Conservation (phyloP, 2,888 invertebrate species). For the Encarsia formosa region DNA sequence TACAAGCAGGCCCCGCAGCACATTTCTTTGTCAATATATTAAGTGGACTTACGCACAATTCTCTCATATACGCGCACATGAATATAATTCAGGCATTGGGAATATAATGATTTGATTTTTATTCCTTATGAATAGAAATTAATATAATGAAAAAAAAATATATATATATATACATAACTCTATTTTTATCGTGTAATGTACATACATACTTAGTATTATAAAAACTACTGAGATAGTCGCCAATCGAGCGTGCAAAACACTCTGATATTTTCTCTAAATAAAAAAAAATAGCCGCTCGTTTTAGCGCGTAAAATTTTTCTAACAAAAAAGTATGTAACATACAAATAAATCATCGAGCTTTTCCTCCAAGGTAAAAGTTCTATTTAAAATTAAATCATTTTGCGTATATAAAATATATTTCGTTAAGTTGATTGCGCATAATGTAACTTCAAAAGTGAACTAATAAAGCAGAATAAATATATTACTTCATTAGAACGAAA, state of each 20-base stretch:
- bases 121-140: background rate
- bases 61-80: constrained; percentile 20
- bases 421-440: too few relatives aligned
- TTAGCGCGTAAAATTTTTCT: constrained; percentile 19
- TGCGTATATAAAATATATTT: too few relatives aligned
- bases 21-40: constrained; percentile 26
- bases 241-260: constrained; percentile 12
- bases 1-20: constrained; percentile 14
- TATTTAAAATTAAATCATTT: too few relatives aligned
- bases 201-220: too few relatives aligned
- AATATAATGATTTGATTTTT: constrained; percentile 11
- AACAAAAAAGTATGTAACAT: constrained; percentile 9
- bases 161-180: constrained; percentile 19
- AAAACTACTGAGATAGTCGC: constrained; percentile 19
- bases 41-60: constrained; percentile 27
- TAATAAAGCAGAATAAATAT: too few relatives aligned
- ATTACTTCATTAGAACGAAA: too few relatives aligned
- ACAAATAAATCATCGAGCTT: too few relatives aligned
- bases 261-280: constrained; percentile 23
- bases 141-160: background rate
- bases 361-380: too few relatives aligned
- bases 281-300: constrained; percentile 15
- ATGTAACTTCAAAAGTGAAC: too few relatives aligned
- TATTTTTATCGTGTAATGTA: constrained; percentile 27
- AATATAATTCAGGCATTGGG: constrained; percentile 17